Evolutionary conservation across 2,888 invertebrate species (phyloP).

Genomic region (Acleris cristana): DNA sequence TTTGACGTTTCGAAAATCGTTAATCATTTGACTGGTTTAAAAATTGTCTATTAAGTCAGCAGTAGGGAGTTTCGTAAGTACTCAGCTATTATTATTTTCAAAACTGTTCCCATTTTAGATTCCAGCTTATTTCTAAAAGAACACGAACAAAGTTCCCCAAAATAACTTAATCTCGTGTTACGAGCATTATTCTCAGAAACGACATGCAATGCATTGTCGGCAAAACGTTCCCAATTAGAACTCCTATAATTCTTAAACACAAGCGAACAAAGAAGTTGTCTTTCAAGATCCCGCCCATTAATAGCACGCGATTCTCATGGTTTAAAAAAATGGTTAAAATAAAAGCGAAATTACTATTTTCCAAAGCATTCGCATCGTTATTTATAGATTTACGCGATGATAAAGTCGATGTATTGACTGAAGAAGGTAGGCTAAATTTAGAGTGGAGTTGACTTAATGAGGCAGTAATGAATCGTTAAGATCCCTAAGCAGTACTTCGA

Average conservation of each 20-base stretch:
- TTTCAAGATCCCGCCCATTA: slow-evolving; percentile 46
- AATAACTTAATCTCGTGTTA: no score
- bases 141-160: no score
- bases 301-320: slow-evolving; percentile 59
- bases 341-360: slow-evolving; percentile 15
- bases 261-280: slow-evolving; percentile 51
- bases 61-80: no score
- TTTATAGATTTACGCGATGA: slow-evolving; percentile 39
- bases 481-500: slow-evolving; percentile 6
- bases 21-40: no score
- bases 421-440: slow-evolving; percentile 18
- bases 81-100: no score
- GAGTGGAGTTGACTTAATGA: slow-evolving; percentile 22
- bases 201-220: slow-evolving; percentile 51
- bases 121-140: no score
- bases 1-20: no score
- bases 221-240: slow-evolving; percentile 53
- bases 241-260: slow-evolving; percentile 47
- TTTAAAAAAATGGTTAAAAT: slow-evolving; percentile 21
- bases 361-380: slow-evolving; percentile 31
- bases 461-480: slow-evolving; percentile 25
- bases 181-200: slow-evolving; percentile 45
- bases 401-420: slow-evolving; percentile 30
- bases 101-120: no score
- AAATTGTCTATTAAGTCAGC: no score